Evolutionary conservation across 1,140 invertebrate genomes (phyloP), one percentile per base, ranked within the genome.

Genomic region (Danaus plexippus): DNA sequence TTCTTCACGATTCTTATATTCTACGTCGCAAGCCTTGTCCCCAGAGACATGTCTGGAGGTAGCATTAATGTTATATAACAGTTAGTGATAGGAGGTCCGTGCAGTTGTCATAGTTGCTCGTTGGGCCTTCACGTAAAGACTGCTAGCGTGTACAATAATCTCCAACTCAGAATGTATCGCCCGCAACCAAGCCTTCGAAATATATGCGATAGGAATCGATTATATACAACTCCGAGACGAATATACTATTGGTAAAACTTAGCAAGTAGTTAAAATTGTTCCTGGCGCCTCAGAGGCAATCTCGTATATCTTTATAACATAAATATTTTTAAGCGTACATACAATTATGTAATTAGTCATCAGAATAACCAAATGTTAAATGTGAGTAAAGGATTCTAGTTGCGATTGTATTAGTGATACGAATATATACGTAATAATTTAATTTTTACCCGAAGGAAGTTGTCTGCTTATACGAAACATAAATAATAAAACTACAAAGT

Each of bases 361-460:
- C 64, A 73, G 74, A 84, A 72, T 85, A 87, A 85, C 83, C 80
- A 87, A 87, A 84, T 84, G 77, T 85, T 87, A 73, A 79, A 85
- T 84, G 76, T 87, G 80, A 84, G 78, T 86, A 83, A 84, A 85
- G 78, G 81, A 86, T 74, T 80, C 81, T 85, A 86, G 83, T 87
- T 80, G 81, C 79, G 72, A 83, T 77, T 83, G 81, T 85, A 84
- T 82, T 87, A 87, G 84, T 87, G 81, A 87, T 87, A 85, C 75
- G 73, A n/a, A 77, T 80, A 85, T 86, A 86, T 87, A 87, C 84
- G 84, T 87, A 87, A 84, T 85, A 75, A 84, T 83, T 85, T 87
- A 87, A 87, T 87, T 87, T 87, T 84, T 85, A 87, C 81, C 80
- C 75, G 69, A 80, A 74, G 60, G 69, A 61, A 78, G 83, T 65